These are phyloP conservation scores for Epicauta chinensis DNA, from an alignment of 1,140 invertebrate species.

Conservation along the genomic window DNA sequence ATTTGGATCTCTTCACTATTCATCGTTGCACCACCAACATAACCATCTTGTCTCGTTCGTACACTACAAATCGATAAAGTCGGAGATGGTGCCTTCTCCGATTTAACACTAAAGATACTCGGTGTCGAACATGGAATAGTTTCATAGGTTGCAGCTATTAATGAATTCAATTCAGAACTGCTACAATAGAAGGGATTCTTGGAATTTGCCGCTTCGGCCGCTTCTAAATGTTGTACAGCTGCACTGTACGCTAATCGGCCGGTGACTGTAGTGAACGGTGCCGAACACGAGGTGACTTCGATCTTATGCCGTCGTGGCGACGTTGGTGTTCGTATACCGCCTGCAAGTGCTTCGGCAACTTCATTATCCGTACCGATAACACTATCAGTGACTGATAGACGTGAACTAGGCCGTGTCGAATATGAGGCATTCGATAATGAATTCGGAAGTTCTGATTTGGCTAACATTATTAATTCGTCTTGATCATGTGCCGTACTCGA, in stretches of 20 bases:
- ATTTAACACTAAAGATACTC: slow-evolving; percentile 43
- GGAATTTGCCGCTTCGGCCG: slow-evolving; percentile 38
- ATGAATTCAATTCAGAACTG: slow-evolving; percentile 43
- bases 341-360: slow-evolving; percentile 47
- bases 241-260: slow-evolving; percentile 53
- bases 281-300: slow-evolving; percentile 47
- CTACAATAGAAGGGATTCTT: slow-evolving; percentile 43
- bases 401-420: slow-evolving; percentile 51
- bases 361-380: slow-evolving; percentile 48
- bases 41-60: slow-evolving; percentile 59
- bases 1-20: slow-evolving; percentile 41
- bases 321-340: slow-evolving; percentile 43
- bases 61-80: slow-evolving; percentile 56
- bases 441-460: slow-evolving; percentile 37
- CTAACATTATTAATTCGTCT: slow-evolving; percentile 49
- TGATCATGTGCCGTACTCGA: slow-evolving; percentile 55
- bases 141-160: slow-evolving; percentile 47
- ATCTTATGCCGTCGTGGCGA: slow-evolving; percentile 50
- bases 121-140: slow-evolving; percentile 46
- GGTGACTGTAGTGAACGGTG: slow-evolving; percentile 53
- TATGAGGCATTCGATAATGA: slow-evolving; percentile 31
- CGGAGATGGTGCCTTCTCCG: slow-evolving; percentile 54
- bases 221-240: slow-evolving; percentile 53
- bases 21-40: slow-evolving; percentile 41
- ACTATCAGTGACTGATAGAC: slow-evolving; percentile 50